phyloP scores from a whole-genome alignment of 1,140 invertebrate genomes.

The Colletes latitarsis region DNA sequence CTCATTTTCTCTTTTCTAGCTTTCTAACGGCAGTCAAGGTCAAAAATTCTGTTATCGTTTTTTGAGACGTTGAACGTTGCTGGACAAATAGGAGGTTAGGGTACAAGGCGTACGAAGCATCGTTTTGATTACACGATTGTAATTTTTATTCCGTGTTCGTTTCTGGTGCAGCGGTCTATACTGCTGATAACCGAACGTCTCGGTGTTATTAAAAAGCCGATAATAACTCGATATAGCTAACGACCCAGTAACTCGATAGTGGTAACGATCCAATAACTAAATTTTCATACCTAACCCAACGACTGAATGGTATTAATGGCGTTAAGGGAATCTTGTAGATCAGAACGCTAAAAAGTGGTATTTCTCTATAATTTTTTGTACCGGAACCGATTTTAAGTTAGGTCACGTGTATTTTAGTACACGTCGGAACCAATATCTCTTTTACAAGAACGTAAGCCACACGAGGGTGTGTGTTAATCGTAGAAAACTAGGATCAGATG shows the following conservation, averaged over 20 bases:
- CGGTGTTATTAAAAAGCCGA: conserved; percentile 30
- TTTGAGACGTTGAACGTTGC: neutral
- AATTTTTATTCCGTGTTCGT: conserved; percentile 6
- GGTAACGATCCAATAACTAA: conserved; percentile 19
- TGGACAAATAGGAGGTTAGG: too few species aligned
- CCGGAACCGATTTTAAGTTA: too few species aligned
- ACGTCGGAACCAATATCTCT: too few species aligned
- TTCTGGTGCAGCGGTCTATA: too few species aligned
- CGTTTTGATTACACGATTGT: neutral
- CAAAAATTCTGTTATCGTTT: neutral
- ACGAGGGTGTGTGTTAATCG: neutral
- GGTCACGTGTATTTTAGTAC: too few species aligned
- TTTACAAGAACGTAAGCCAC: too few species aligned
- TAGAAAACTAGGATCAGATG: neutral
- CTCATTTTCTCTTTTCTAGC: neutral
- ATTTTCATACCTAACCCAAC: conserved; percentile 17
- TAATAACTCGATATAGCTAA: conserved; percentile 28
- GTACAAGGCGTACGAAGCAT: too few species aligned
- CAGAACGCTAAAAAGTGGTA: too few species aligned
- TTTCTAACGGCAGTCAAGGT: conserved; percentile 19
- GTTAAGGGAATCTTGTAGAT: neutral
- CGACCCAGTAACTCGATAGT: conserved; percentile 14
- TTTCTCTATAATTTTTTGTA: too few species aligned
- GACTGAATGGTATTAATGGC: neutral
- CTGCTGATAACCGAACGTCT: conserved; percentile 9